Evolutionary conservation across 2,888 invertebrate genomes (phyloP).

Genomic region (Erebia epiphron): DNA sequence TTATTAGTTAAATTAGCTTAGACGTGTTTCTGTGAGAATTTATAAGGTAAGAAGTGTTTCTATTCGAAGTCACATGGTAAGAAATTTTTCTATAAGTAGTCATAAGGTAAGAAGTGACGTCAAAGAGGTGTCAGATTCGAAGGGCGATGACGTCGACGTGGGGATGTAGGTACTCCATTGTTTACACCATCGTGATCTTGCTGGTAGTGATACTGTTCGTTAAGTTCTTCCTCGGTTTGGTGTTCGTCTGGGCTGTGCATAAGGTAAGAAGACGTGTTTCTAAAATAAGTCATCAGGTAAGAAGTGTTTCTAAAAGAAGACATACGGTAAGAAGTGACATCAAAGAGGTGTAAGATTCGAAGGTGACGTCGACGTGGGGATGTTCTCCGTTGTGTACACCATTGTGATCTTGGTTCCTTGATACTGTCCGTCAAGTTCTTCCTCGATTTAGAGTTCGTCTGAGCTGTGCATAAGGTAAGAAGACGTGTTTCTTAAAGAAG

Average conservation of each 20-base stretch:
- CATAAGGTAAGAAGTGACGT: constrained; percentile 47
- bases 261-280: constrained; percentile 53
- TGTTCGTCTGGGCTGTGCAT: constrained; percentile 70
- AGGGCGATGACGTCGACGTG: constrained; percentile 59
- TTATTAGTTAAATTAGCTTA: too few species aligned
- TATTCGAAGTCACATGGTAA: too few species aligned
- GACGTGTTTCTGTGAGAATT: too few species aligned
- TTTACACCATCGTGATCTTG: constrained; percentile 69
- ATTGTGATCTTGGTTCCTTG: constrained; percentile 67
- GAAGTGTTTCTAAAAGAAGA: too few species aligned
- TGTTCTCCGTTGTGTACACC: constrained; percentile 68
- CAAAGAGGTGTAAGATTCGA: constrained; percentile 51
- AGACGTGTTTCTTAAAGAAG: too few species aligned
- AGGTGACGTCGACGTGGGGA: constrained; percentile 56
- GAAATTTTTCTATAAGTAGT: too few species aligned
- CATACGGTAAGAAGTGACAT: constrained; percentile 47
- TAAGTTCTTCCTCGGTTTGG: constrained; percentile 66
- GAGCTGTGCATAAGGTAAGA: constrained; percentile 69
- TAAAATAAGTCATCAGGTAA: too few species aligned
- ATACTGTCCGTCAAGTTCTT: constrained; percentile 67
- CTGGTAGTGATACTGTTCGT: constrained; percentile 63
- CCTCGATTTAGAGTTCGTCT: constrained; percentile 67
- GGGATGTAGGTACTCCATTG: constrained; percentile 62
- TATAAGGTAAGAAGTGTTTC: too few species aligned
- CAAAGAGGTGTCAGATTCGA: constrained; percentile 51